Base-by-base conservation (phyloP, 2,888 invertebrate species). In the Pristionchus exspectatus region DNA sequence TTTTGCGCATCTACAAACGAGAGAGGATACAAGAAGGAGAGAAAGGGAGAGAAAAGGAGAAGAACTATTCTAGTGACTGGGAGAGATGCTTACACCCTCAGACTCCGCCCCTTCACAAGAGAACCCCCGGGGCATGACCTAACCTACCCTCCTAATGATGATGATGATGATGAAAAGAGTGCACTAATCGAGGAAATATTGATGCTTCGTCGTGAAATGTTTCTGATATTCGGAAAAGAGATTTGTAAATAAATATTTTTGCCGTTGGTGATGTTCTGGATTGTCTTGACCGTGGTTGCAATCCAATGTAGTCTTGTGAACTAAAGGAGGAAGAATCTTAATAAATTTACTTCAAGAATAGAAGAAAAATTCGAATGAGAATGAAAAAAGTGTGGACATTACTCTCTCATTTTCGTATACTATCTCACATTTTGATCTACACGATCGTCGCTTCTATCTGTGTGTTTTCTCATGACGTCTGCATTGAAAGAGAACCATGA, bases 1-100 rank as follows among this genome's bases (percentile, higher is more conserved):
- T 74, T 74, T 44, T 18, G 74, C 74, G 74, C 74, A 74, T 44
- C 74, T 24, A 69, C 74, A 44, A 72, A 72, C 69, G 1, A 74
- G 74, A 33, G 69, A 69, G 69, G 69, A 33, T 9, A 33, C 30
- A 33, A 30, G 69, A 69, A 69, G 14, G 69, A 30, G 44, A 77
- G 44, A 44, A 18, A 33, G 24, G 38, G 74, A 77, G 38, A 77
- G 24, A 44, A 44, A 44, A 44, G 44, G 44, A 77, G n/a, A 63
- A 24, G 63, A 63, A n/a, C 63, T 63, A 63, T 33, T 69, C 69
- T 69, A 69, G 69, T 69, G 30, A 33, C 30, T 30, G 30, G 69
- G 69, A 69, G 30, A 69, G 69, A 24, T 63, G 63, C 69, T 69
- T 69, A 69, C 69, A 69, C 69, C 69, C 69, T 63, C 69, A 30